Base-by-base conservation (phyloP, 2,888 invertebrate genomes). In the Gymnosoma rotundatum region DNA sequence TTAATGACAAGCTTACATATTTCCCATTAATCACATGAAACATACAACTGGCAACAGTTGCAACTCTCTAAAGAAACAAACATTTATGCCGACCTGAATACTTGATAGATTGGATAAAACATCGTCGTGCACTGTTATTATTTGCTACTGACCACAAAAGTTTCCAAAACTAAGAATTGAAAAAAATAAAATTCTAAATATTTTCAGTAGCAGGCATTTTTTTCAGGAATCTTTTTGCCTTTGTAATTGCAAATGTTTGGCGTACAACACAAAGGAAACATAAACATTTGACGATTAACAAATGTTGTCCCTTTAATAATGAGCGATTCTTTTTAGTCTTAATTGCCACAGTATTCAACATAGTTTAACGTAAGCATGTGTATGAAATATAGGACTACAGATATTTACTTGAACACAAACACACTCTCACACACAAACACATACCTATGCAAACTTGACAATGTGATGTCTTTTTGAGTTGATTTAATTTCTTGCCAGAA, bases 221-320 rank as follows among this genome's bases (percentile, higher is more conserved):
- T 45, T 63, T 52, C 6, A 25, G 10, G 54, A 48, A 38, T 56
- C 52, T 36, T 36, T 63, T 36, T n/a, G 18, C 16, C 18, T 63
- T 48, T 25, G 60, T 5, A 72, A 60, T 61, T 61, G 50, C 54
- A 52, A 67, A 70, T 54, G n/a, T 48, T 38, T 75, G 32, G 21
- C 67, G 50, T 58, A 56, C 42, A 67, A 63, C 10, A 81, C 78
- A 84, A 84, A 84, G 84, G 84, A 84, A 74, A 84, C 78, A 81
- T 84, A 81, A 84, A 81, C 78, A 84, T 74, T 78, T 58, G 48
- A 80, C 56, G 80, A 70, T 75, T 75, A 80, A 79, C 83, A 60
- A 78, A 74, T 73, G 80, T 73, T 64, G 80, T 73, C 70, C 36
- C 56, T 78, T 75, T 67, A 64, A 76, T 76, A 84, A 73, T 78